phyloP scores from a whole-genome alignment of 2,113 vertebrate genomes.

The Corydoras maculifer region DNA sequence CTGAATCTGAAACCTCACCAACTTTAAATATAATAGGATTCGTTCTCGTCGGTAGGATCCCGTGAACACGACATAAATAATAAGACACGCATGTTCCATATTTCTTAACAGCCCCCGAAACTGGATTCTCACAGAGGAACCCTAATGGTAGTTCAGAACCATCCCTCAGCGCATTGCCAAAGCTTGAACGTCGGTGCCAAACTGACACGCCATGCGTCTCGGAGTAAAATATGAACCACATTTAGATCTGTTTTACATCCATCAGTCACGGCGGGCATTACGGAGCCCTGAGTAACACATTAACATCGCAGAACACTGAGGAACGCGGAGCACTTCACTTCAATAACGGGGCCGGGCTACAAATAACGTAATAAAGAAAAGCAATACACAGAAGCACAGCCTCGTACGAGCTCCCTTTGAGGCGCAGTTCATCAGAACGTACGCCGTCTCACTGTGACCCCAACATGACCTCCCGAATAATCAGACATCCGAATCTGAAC shows the following conservation, averaged over 20 bases:
- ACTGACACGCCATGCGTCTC: slow-evolving; percentile 56
- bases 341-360: slow-evolving; percentile 9
- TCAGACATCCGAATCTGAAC: no score
- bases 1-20: no score
- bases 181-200: slow-evolving; percentile 39
- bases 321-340: slow-evolving; percentile 28
- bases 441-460: no score
- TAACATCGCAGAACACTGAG: slow-evolving; percentile 28
- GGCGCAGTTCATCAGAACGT: not conserved
- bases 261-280: slow-evolving; percentile 47
- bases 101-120: no score
- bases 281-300: slow-evolving; percentile 37
- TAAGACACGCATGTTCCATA: no score
- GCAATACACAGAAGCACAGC: not conserved
- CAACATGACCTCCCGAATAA: no score
- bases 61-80: no score
- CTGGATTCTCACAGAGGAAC: no score
- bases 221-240: slow-evolving; percentile 60
- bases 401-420: not conserved
- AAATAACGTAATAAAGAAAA: slow-evolving; percentile 18
- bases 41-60: no score
- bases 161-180: slow-evolving; percentile 50
- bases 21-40: no score
- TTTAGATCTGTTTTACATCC: slow-evolving; percentile 49
- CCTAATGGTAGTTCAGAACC: slow-evolving; percentile 36